Base-by-base conservation (phyloP, 2,888 invertebrate species). In the Ophion ventricosus region DNA sequence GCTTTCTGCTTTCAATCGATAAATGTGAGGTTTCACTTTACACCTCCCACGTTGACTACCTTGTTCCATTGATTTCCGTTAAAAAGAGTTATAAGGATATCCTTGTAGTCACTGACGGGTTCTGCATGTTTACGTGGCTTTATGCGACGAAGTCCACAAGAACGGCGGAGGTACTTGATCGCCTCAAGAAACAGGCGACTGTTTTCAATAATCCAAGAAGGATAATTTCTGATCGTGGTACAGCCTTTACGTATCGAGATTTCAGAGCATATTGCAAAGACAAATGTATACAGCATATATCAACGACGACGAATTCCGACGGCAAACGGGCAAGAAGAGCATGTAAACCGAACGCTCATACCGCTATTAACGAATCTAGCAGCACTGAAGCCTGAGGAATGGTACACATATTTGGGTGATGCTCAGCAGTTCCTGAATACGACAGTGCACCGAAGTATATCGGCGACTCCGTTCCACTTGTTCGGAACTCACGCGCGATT, bases 291-390 rank as follows among this genome's bases (percentile, higher is more conserved):
- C 59, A 84, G 11, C 85, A 84, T 75, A 80, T 89, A 0, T 63
- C 83, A 11, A 92, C 89, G 40, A 87, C 88, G 8, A 89, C 87
- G 92, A 5, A 85, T 92, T 14, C 91, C 93, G 5, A 80, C 92
- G 74, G 90, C 90, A 3, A 93, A 93, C 77, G 92, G 92, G 0
- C 92, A 92, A 80, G 91, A 91, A 1, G 91, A 92, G 69, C 74
- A 90, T 11, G 81, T 91, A 0, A 88, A 92, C 69, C 72, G 87
- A 8, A 90, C 88, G 1, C 85, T 92, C 0, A 90, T 91, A 57
- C 87, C 91, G 0, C 82, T 91, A 11, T 54, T 93, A 5, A 87
- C 91, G 1, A 92, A 93, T 73, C 66, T 93, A 5, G 86, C 88
- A 29, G 76, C 89, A 1, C 89, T 88, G 88, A 80, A 75, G 5